Percentiles rank a stretch among this genome's conserved stretches.
These are phyloP conservation scores for Aphelocoma californica DNA, from an alignment of 2,797 vertebrate genomes.

Conservation along the genomic window DNA sequence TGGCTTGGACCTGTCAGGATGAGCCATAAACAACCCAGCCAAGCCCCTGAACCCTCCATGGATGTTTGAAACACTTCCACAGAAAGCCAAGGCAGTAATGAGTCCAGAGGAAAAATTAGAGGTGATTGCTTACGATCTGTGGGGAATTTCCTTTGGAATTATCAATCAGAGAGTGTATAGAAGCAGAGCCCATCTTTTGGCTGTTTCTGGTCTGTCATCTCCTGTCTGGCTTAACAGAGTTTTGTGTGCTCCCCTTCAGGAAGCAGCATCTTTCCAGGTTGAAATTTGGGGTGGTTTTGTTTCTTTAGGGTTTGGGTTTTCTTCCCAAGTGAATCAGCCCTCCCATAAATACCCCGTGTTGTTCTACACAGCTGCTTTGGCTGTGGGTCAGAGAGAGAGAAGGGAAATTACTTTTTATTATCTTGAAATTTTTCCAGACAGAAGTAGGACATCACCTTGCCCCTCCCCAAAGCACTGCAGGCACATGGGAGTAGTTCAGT, in stretches of 20 bases:
- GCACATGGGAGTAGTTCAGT: neutral
- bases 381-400: neutral
- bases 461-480: neutral
- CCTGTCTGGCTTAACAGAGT: neutral
- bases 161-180: neutral
- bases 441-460: fast-evolving
- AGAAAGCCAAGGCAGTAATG: neutral
- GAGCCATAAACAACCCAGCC: neutral
- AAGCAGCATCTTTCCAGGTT: neutral
- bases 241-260: neutral
- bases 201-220: neutral
- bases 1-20: neutral
- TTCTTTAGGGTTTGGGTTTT: neutral
- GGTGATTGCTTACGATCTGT: neutral
- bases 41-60: too few species aligned
- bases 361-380: neutral
- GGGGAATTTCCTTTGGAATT: neutral
- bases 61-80: neutral
- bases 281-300: neutral
- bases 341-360: neutral
- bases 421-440: neutral
- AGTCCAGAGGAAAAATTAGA: neutral
- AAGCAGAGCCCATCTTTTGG: neutral
- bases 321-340: neutral
- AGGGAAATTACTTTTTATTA: neutral